Evolutionary conservation across 2,888 invertebrate species (phyloP), one percentile per base, ranked within the genome.

Genomic region (Epinotia ramella): DNA sequence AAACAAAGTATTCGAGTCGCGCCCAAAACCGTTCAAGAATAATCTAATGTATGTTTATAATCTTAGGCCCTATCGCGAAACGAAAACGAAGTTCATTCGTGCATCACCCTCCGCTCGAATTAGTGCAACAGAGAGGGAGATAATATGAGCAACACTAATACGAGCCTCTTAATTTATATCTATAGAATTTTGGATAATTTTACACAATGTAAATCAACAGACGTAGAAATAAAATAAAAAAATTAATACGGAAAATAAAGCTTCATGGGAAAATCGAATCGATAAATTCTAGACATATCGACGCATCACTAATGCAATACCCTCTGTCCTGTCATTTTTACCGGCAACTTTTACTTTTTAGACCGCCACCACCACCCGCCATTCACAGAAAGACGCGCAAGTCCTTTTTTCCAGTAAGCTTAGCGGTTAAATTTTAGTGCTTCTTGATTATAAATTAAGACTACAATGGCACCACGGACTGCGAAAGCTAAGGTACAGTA

Each of bases 261-360:
- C 24, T 28, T 28, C 24, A 24, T 64, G 28, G 1, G 16, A n/a
- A 49, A 67, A 5, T 18, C 5, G 11, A 66, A 56, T 53, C 66
- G 53, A 33, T 66, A 53, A 66, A 66, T 33, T 3, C 18, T 66
- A 56, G 53, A 33, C 53, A 33, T 12, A 24, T 5, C 46, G 12
- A 20, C 7, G 33, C 73, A 60, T 60, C 73, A 68, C 73, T 91
- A 89, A 88, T 90, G 88, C 88, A 88, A 83, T 83, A 82, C 82
- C 79, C 80, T 84, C 46, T 16, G n/a, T n/a, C 82, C 89, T 90
- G 91, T 93, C 92, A 92, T 84, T 88, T 77, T 90, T 84, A 87
- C 92, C 91, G 91, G 92, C 90, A 91, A 91, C 85, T 89, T 81
- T n/a, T n/a, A n/a, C n/a, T n/a, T n/a, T n/a, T 81, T 90, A 87